Evolutionary conservation across 2,113 vertebrate species (phyloP).

Genomic region (Rattus norvegicus): GRCr8 NC_086027.1:25659001-25659500

Average conservation of each 20-base stretch:
- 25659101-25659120: constrained; percentile 22
- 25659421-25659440: constrained; percentile 13
- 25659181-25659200: neutral
- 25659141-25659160: neutral
- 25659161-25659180: neutral
- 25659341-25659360: neutral
- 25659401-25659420: constrained; percentile 32
- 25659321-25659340: constrained; percentile 21
- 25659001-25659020: neutral
- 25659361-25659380: constrained; percentile 17
- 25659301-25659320: neutral
- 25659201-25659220: neutral
- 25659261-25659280: neutral
- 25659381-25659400: neutral
- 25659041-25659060: neutral
- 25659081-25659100: neutral
- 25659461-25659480: neutral
- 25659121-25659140: neutral
- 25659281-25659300: constrained; percentile 1
- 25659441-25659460: constrained; percentile 33
- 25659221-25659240: neutral
- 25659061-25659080: constrained; percentile 43
- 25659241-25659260: constrained; percentile 34
- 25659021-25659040: constrained; percentile 58
- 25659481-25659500: neutral